phyloP scores from a whole-genome alignment of 2,888 invertebrate species.

The Tenthredo notha region DNA sequence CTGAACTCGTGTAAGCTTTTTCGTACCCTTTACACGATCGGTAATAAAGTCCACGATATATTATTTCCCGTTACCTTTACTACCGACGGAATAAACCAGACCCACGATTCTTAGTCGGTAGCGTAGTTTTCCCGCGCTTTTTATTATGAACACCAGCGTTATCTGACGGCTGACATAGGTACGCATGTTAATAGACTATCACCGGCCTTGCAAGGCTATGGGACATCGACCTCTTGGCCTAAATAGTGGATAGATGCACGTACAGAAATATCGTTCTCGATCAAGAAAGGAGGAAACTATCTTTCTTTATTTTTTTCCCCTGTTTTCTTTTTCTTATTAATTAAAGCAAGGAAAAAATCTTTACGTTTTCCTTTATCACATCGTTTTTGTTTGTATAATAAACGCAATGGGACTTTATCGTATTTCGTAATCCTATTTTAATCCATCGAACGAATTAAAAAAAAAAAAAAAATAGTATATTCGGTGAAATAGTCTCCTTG shows the following conservation, averaged over 20 bases:
- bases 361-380: too few relatives aligned
- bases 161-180: constrained; percentile 58
- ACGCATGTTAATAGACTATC: constrained; percentile 60
- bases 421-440: neutral
- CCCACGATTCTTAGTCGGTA: constrained; percentile 62
- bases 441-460: neutral
- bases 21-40: constrained; percentile 25
- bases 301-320: neutral
- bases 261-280: constrained; percentile 21
- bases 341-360: neutral
- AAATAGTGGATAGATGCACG: constrained; percentile 55
- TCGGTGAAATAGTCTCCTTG: neutral
- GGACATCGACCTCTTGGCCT: constrained; percentile 76
- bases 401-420: neutral
- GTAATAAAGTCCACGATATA: neutral
- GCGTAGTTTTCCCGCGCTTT: constrained; percentile 58
- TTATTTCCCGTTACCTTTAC: neutral
- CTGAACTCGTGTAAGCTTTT: neutral
- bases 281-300: constrained; percentile 1
- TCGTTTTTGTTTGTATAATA: neutral
- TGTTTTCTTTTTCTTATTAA: neutral
- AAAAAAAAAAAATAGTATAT: neutral
- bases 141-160: constrained; percentile 58
- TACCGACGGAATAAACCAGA: neutral
- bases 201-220: constrained; percentile 76